Evolutionary conservation across 2,113 vertebrate species (phyloP).

Genomic region (Gymnorhina tibicen): DNA sequence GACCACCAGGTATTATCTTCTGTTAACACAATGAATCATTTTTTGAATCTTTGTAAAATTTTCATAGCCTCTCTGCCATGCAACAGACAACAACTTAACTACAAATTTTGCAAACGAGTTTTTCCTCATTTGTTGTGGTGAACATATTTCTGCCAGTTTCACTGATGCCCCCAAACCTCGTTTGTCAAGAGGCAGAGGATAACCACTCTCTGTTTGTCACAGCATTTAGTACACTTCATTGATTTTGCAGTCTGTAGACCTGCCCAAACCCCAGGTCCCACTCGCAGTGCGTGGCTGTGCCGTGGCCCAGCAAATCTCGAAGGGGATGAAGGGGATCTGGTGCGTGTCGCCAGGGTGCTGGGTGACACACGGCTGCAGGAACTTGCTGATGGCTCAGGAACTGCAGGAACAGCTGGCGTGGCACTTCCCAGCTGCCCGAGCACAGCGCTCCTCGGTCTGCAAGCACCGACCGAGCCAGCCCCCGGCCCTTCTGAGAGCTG

Average conservation of each 20-base stretch:
- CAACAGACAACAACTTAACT: not conserved
- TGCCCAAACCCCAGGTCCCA: not conserved
- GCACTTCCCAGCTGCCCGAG: not conserved
- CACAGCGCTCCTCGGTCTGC: rapidly evolving
- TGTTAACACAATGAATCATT: not conserved
- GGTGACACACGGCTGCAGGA: not conserved
- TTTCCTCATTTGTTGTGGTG: not conserved
- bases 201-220: not conserved
- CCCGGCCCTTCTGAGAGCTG: rapidly evolving
- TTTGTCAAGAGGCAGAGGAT: not conserved
- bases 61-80: not conserved
- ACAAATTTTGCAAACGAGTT: not conserved
- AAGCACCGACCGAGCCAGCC: rapidly evolving
- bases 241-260: not conserved
- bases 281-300: rapidly evolving
- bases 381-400: not conserved
- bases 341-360: not conserved
- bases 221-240: not conserved
- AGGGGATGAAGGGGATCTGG: rapidly evolving
- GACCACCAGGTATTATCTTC: not conserved
- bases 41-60: not conserved
- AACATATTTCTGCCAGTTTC: not conserved
- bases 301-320: rapidly evolving
- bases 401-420: not conserved
- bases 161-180: not conserved